These are phyloP conservation scores for Phymatocera aterrima DNA, from an alignment of 2,888 invertebrate species.

Conservation along the genomic window DNA sequence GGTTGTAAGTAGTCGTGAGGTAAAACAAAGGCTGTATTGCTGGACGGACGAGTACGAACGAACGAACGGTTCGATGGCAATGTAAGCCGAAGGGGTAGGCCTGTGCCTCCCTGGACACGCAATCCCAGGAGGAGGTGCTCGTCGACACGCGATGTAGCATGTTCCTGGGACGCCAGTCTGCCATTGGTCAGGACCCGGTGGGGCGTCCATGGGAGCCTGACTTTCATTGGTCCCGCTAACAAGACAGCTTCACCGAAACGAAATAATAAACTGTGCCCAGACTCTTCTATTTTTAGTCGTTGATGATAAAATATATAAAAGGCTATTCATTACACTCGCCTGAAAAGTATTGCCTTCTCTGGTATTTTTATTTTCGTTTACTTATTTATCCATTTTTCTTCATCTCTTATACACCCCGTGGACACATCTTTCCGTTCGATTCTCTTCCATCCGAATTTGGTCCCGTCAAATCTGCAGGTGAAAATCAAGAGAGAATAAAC, in stretches of 20 bases:
- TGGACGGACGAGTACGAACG: conserved; percentile 31
- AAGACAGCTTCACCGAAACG: conserved; percentile 70
- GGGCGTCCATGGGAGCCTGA: conserved; percentile 71
- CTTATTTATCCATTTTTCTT: neutral
- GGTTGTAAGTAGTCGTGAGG: neutral
- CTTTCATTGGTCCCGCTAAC: conserved; percentile 72
- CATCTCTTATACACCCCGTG: neutral
- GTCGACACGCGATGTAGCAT: conserved; percentile 73
- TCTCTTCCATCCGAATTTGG: neutral
- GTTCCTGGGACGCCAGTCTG: conserved; percentile 60
- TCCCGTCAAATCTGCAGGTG: neutral
- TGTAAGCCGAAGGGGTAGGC: conserved; percentile 50
- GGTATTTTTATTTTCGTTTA: too few species aligned
- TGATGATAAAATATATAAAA: conserved; percentile 63
- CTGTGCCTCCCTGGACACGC: conserved; percentile 51
- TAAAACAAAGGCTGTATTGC: conserved; percentile 39
- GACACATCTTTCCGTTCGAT: neutral
- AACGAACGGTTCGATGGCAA: conserved; percentile 49
- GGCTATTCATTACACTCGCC: conserved; percentile 60
- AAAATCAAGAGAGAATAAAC: neutral
- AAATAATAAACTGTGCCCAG: conserved; percentile 67
- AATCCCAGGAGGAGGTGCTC: conserved; percentile 71
- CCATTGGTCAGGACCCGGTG: conserved; percentile 66
- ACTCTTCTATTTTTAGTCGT: conserved; percentile 55
- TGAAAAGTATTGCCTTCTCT: conserved; percentile 51